A percentile compares a stretch with the other conserved stretches of the same genome.
Conservation (phyloP, 1,140 invertebrate genomes). For the Cardiocondyla obscurior region DNA sequence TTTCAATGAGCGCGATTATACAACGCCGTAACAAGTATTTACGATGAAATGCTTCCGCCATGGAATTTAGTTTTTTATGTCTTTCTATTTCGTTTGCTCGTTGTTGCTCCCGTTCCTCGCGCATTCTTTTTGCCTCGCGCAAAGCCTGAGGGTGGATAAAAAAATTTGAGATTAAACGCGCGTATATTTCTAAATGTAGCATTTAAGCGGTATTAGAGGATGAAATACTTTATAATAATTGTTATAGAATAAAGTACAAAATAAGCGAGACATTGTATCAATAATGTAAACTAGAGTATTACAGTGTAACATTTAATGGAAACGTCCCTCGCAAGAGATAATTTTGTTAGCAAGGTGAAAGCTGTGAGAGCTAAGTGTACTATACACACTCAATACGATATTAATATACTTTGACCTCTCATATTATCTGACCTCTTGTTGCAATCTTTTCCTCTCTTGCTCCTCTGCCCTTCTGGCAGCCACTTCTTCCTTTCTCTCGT, state of each 20-base stretch:
- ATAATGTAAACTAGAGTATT: conserved; percentile 9
- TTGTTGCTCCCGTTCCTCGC: conserved; percentile 73
- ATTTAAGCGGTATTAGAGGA: background rate
- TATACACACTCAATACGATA: conserved; percentile 5
- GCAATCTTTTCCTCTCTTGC: conserved; percentile 65
- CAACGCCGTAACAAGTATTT: conserved; percentile 75
- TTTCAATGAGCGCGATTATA: conserved; percentile 68
- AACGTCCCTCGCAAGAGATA: conserved; percentile 17
- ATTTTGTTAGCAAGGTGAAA: conserved; percentile 44
- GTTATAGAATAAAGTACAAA: conserved; percentile 18
- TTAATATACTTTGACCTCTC: conserved; percentile 59
- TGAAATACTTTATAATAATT: background rate
- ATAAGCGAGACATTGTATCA: background rate
- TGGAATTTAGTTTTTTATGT: conserved; percentile 63
- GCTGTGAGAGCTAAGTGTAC: conserved; percentile 22
- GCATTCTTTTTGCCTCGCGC: conserved; percentile 73
- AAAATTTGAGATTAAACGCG: conserved; percentile 9
- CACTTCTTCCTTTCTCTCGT: conserved; percentile 70
- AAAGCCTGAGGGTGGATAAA: conserved; percentile 64
- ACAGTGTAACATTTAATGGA: conserved; percentile 9
- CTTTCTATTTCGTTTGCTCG: conserved; percentile 72
- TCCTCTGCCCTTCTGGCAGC: conserved; percentile 63
- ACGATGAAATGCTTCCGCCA: conserved; percentile 74
- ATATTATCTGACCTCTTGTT: conserved; percentile 68
- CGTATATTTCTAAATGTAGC: conserved; percentile 23